phyloP scores from a whole-genome alignment of 2,797 vertebrate species.

The Podargus strigoides region DNA sequence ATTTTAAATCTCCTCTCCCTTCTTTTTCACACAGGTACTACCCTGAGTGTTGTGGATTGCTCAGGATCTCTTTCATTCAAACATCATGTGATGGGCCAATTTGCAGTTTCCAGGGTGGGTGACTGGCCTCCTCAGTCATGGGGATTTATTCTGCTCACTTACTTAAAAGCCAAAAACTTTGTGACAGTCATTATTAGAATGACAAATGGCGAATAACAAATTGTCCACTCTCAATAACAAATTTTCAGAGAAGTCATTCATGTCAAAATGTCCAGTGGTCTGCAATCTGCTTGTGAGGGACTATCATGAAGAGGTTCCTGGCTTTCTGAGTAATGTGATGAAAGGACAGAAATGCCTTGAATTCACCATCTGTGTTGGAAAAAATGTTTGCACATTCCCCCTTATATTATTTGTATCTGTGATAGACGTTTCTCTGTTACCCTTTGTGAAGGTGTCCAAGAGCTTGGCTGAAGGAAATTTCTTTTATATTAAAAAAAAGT shows the following conservation, averaged over 20 bases:
- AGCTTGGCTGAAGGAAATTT: constrained; percentile 39
- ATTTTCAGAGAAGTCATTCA: background rate
- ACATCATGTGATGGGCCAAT: background rate
- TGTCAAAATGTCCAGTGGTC: background rate
- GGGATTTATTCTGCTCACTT: background rate
- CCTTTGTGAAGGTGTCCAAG: background rate
- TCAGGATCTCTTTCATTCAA: background rate
- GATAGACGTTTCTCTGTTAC: constrained; percentile 5
- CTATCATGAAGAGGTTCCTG: background rate
- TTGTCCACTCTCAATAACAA: background rate
- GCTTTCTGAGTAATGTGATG: background rate
- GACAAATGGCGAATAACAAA: background rate
- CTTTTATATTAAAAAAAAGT: constrained; percentile 51
- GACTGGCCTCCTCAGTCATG: background rate
- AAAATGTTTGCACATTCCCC: background rate
- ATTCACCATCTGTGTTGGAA: background rate
- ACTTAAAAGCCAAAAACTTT: background rate
- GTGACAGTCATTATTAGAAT: background rate
- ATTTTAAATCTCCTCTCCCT: background rate
- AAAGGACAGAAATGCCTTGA: background rate
- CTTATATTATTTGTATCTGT: constrained; percentile 34
- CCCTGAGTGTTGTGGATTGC: background rate
- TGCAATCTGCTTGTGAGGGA: background rate
- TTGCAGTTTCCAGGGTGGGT: background rate
- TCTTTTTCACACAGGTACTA: background rate